Base-by-base conservation (phyloP, 2,888 invertebrate species). In the Micropterix aruncella region DNA sequence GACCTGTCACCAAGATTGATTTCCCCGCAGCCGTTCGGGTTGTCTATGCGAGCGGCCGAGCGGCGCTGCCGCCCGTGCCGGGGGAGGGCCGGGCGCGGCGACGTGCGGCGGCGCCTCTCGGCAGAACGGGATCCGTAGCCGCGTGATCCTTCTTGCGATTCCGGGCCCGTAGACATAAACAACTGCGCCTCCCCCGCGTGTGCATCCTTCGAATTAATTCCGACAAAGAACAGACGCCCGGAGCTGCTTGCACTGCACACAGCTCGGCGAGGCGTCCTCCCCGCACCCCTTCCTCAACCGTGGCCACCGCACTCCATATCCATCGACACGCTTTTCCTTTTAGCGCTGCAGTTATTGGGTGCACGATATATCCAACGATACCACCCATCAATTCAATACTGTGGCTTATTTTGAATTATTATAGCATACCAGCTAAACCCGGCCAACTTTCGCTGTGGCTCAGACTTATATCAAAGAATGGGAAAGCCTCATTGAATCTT, bases 1-100 rank as follows among this genome's bases (percentile, higher is more conserved):
- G 48, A 46, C 50, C 50, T 50, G 50, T 50, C 50, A 48, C 47
- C 47, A 50, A 50, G 50, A 50, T 50, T 50, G 50, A 50, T 50
- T 48, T 47, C 40, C 44, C 15, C 41, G 38, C 38, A 18, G n/a
- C n/a, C n/a, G n/a, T 12, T 7, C 36, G 36, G 36, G 36, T 27
- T 27, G 36, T 9, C 7, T n/a, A n/a, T n/a, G n/a, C n/a, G 36
- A n/a, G n/a, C n/a, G n/a, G n/a, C n/a, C n/a, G n/a, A n/a, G n/a
- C n/a, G n/a, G n/a, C n/a, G n/a, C n/a, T n/a, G n/a, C n/a, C n/a
- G n/a, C n/a, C 7, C 38, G 16, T 4, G 7, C 16, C 16, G 16
- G 5, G 14, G 38, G 4, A 9, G 14, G 16, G 38, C 38, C 3
- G 14, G 14, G 38, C 16, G 14, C 38, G 14, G 38, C 9, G 12